These are phyloP conservation scores for Troides aeacus DNA, from an alignment of 2,888 invertebrate species.

Conservation along the genomic window DNA sequence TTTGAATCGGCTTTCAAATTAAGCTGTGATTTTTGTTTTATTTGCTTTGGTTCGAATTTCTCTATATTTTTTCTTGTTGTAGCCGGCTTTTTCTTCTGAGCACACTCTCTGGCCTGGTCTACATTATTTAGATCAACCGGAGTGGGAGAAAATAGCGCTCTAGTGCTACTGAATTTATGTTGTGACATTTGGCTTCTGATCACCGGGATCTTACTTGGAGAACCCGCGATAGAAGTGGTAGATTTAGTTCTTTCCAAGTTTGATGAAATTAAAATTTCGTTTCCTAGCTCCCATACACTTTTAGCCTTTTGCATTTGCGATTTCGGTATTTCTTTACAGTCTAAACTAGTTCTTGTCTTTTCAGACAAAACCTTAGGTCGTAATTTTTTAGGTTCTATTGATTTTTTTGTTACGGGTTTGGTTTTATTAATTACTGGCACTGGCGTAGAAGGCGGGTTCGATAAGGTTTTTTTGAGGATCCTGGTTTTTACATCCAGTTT, in stretches of 20 bases:
- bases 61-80: slow-evolving; percentile 60
- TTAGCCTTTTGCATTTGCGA: slow-evolving; percentile 75
- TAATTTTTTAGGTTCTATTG: slow-evolving; percentile 65
- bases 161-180: slow-evolving; percentile 73
- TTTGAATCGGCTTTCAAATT: slow-evolving; percentile 66
- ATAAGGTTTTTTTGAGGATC: slow-evolving; percentile 77
- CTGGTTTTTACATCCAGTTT: slow-evolving; percentile 78
- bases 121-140: slow-evolving; percentile 77
- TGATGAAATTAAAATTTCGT: slow-evolving; percentile 59
- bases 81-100: slow-evolving; percentile 71
- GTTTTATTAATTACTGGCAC: slow-evolving; percentile 73
- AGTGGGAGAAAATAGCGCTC: slow-evolving; percentile 80
- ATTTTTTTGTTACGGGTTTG: slow-evolving; percentile 64
- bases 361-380: slow-evolving; percentile 62
- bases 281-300: slow-evolving; percentile 79
- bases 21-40: slow-evolving; percentile 72
- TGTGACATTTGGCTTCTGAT: slow-evolving; percentile 77
- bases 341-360: slow-evolving; percentile 57
- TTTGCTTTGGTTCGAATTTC: slow-evolving; percentile 65
- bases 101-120: slow-evolving; percentile 79
- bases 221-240: slow-evolving; percentile 78
- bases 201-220: slow-evolving; percentile 83
- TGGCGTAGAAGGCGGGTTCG: slow-evolving; percentile 75
- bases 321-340: slow-evolving; percentile 60
- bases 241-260: slow-evolving; percentile 74